phyloP scores from a whole-genome alignment of 2,797 vertebrate genomes.

The Tympanoctomys barrerae region DNA sequence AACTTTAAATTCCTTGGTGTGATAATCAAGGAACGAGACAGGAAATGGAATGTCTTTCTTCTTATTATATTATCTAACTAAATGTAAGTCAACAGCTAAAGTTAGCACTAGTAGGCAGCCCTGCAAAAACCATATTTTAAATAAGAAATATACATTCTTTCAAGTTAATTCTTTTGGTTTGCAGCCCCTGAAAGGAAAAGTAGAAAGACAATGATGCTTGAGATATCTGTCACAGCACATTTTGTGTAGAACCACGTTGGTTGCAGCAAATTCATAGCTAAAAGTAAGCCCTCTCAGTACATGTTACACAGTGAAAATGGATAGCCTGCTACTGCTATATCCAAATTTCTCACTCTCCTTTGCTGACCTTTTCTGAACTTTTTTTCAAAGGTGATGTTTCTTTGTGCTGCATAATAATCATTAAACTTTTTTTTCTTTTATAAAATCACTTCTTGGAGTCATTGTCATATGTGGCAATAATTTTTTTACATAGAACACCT shows the following conservation, averaged over 20 bases:
- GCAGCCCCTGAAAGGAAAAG: not conserved
- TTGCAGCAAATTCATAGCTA: not conserved
- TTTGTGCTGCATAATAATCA: not conserved
- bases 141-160: constrained; percentile 11
- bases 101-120: not conserved
- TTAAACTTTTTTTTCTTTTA: not conserved
- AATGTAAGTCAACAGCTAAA: constrained; percentile 1
- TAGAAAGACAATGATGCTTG: not conserved
- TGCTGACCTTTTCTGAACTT: not conserved
- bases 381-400: not conserved
- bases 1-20: not conserved
- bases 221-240: not conserved
- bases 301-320: not conserved
- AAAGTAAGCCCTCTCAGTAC: not conserved
- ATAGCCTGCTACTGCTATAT: not conserved
- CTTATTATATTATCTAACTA: constrained; percentile 32
- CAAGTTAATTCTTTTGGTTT: not conserved
- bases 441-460: not conserved
- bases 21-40: not conserved
- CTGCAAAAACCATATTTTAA: not conserved
- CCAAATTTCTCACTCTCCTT: not conserved
- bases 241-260: not conserved
- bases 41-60: not conserved
- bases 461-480: constrained; percentile 24
- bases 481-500: not conserved